Evolutionary conservation across 2,888 invertebrate genomes (phyloP).

Genomic region (Apodemia mormo): DNA sequence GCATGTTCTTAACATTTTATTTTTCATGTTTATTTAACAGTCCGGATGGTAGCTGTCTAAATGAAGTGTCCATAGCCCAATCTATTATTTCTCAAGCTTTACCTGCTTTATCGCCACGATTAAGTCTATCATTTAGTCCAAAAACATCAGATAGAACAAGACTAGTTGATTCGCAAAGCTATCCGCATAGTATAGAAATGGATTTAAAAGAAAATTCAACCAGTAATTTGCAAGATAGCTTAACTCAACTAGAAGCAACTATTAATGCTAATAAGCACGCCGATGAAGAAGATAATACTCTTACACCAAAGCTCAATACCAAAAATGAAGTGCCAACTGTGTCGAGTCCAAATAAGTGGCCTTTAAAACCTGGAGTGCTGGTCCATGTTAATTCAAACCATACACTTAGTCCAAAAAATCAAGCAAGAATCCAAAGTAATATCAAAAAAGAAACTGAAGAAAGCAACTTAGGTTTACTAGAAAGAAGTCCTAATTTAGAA

Average conservation of each 20-base stretch:
- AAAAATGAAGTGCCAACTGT: slow-evolving; percentile 59
- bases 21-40: slow-evolving; percentile 55
- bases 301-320: slow-evolving; percentile 50
- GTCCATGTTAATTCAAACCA: slow-evolving; percentile 93
- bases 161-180: slow-evolving; percentile 61
- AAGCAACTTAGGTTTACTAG: slow-evolving; percentile 66
- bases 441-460: slow-evolving; percentile 44
- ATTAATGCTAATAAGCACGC: slow-evolving; percentile 45
- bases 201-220: slow-evolving; percentile 55
- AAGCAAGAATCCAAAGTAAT: slow-evolving; percentile 59
- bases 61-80: slow-evolving; percentile 77
- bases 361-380: slow-evolving; percentile 92
- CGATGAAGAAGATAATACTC: slow-evolving; percentile 48
- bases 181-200: slow-evolving; percentile 60
- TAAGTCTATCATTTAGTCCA: slow-evolving; percentile 69
- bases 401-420: slow-evolving; percentile 83
- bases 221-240: slow-evolving; percentile 53
- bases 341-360: slow-evolving; percentile 88
- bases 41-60: slow-evolving; percentile 79
- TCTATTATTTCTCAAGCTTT: slow-evolving; percentile 81
- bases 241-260: slow-evolving; percentile 57
- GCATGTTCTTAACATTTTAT: slow-evolving; percentile 49
- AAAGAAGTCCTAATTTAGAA: slow-evolving; percentile 57
- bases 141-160: slow-evolving; percentile 74
- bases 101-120: slow-evolving; percentile 72